Evolutionary conservation across 2,797 vertebrate genomes (phyloP), one percentile per base, ranked within the genome.

Genomic region (Cynopterus sphinx): DNA sequence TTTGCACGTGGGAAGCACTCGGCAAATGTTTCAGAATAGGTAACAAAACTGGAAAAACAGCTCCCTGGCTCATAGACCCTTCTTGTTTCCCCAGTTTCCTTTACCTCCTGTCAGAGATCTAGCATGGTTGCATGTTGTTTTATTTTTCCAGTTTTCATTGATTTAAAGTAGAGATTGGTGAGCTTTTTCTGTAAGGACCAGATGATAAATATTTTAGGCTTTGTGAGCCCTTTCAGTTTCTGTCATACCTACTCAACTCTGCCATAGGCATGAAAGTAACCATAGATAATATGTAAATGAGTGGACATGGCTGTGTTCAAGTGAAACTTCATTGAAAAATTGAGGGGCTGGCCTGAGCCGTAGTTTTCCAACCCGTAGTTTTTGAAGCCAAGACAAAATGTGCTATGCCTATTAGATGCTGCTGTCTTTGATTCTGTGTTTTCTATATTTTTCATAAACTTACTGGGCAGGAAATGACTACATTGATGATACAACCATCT

Each of bases 391-490:
- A 92, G 43, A 77, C 55, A 78, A 79, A 91, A 67, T 91, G 84
- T 84, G 24, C 63, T 63, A 4, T 77, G 36, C 10, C 63, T 83
- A 16, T 51, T 94, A 87, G 59, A 61, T 59, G 49, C 15, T 21
- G 4, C 61, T 4, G 2, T 70, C 31, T 57, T 68, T 92, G 43
- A 41, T 61, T 71, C 77, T 78, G 39, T 87, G 65, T 95, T 97
- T 75, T 95, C 87, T 79, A 1, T 74, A n/a, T 78, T 95, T 95
- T 91, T 79, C 93, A 95, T 68, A 92, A 86, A 89, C 28, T n/a
- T 49, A 12, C 39, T 49, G 33, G 59, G 43, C 51, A 94, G 95
- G 73, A 97, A 96, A 94, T 94, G 83, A 86, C 59, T 93, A 95
- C 71, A 93, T 57, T 89, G 78, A 84, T 79, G 65, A 59, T 41